These are phyloP conservation scores for Lamproptera curius DNA, from an alignment of 2,888 invertebrate genomes.

Conservation along the genomic window DNA sequence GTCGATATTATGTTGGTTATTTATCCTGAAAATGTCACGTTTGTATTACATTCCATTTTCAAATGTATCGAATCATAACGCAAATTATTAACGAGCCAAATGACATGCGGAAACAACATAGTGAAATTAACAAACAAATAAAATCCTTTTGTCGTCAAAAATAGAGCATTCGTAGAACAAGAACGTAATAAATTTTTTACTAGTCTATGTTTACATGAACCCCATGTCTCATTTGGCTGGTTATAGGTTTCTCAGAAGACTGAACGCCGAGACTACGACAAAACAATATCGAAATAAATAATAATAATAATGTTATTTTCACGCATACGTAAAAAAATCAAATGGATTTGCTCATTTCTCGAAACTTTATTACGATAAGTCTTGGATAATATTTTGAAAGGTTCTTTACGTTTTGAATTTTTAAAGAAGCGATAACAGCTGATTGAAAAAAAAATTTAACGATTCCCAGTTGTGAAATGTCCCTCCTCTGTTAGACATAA, in stretches of 20 bases:
- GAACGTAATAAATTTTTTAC: no score
- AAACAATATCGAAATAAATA: conserved; percentile 24
- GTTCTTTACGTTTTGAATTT: conserved; percentile 28
- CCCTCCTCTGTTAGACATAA: conserved; percentile 74
- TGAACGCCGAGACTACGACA: conserved; percentile 58
- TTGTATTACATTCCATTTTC: conserved; percentile 58
- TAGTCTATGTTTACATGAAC: no score
- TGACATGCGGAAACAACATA: no score
- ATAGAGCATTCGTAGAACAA: no score
- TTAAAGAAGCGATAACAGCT: conserved; percentile 29
- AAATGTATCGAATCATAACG: conserved; percentile 47
- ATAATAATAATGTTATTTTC: conserved; percentile 42
- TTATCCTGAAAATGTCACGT: conserved; percentile 28
- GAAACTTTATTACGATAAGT: conserved; percentile 41
- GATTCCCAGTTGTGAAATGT: conserved; percentile 69
- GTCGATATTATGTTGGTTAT: conserved; percentile 48
- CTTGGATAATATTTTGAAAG: conserved; percentile 3
- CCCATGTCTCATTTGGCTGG: no score
- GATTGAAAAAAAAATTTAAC: conserved; percentile 46
- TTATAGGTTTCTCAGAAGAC: conserved; percentile 72
- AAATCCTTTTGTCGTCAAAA: no score
- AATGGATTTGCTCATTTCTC: conserved; percentile 64
- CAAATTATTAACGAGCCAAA: no score
- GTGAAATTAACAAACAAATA: no score
- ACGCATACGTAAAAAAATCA: conserved; percentile 51